A percentile compares a stretch with the other conserved stretches of the same genome.
Evolutionary conservation across 2,113 vertebrate species (phyloP).

Genomic region (Acanthochromis polyacanthus): DNA sequence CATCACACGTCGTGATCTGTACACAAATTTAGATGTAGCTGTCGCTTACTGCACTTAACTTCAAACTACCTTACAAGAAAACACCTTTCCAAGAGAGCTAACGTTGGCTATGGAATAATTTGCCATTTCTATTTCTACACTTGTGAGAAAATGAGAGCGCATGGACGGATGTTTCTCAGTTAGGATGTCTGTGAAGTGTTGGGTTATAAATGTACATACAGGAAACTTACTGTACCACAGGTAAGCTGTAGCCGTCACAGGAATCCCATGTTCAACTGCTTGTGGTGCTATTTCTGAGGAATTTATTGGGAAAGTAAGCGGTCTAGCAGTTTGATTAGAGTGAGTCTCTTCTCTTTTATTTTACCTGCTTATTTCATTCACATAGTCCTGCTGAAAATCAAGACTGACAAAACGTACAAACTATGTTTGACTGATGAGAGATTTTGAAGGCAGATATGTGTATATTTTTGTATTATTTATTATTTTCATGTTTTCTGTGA

Average conservation of each 20-base stretch:
- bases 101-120: slow-evolving; percentile 17
- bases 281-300: slow-evolving; percentile 28
- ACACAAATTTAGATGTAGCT: slow-evolving; percentile 49
- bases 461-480: slow-evolving; percentile 64
- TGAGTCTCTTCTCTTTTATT: not conserved
- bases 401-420: not conserved
- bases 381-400: not conserved
- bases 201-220: slow-evolving; percentile 6
- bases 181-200: not conserved
- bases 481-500: slow-evolving; percentile 25
- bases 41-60: slow-evolving; percentile 64
- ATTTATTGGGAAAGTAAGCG: not conserved
- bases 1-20: slow-evolving; percentile 23
- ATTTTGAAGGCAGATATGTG: not conserved
- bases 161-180: not conserved
- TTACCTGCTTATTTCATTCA: not conserved
- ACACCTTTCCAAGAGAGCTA: slow-evolving; percentile 9
- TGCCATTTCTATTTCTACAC: slow-evolving; percentile 42
- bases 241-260: slow-evolving; percentile 33
- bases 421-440: not conserved
- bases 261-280: not conserved
- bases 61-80: slow-evolving; percentile 68
- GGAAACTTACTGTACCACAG: slow-evolving; percentile 6
- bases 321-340: slow-evolving; percentile 1
- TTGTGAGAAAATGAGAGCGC: slow-evolving; percentile 22